phyloP scores from a whole-genome alignment of 1,140 invertebrate genomes.

The Drosophila guanche region DNA sequence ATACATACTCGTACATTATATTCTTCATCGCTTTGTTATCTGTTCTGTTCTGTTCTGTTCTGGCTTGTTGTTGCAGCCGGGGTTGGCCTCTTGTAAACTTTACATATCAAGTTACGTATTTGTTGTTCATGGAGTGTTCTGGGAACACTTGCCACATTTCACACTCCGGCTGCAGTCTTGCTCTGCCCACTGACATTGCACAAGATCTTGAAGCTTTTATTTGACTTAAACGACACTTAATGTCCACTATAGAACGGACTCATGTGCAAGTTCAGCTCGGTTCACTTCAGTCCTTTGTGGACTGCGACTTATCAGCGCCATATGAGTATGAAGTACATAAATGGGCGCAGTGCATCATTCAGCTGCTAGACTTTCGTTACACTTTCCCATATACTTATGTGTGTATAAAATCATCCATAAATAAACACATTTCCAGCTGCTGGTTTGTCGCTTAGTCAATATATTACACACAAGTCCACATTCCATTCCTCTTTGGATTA shows the following conservation, averaged over 20 bases:
- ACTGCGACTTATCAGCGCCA: slow-evolving; percentile 22
- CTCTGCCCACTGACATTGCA: slow-evolving; percentile 38
- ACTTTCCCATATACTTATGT: not conserved
- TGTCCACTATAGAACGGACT: slow-evolving; percentile 21
- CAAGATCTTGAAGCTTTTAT: slow-evolving; percentile 49
- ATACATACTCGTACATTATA: not conserved
- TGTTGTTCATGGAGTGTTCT: slow-evolving; percentile 45
- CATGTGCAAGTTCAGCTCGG: slow-evolving; percentile 38
- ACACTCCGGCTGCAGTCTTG: slow-evolving; percentile 14
- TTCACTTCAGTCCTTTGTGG: slow-evolving; percentile 31
- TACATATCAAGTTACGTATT: slow-evolving; percentile 72
- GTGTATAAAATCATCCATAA: slow-evolving; percentile 8
- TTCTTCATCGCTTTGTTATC: slow-evolving; percentile 61
- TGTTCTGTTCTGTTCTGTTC: slow-evolving; percentile 6
- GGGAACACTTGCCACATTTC: slow-evolving; percentile 73
- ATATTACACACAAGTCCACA: not conserved
- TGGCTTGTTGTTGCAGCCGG: slow-evolving; percentile 12
- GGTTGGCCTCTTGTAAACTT: slow-evolving; percentile 74
- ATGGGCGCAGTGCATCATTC: slow-evolving; percentile 22
- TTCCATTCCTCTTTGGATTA: too few species aligned
- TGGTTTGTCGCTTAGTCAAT: slow-evolving; percentile 9
- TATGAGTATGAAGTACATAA: slow-evolving; percentile 5
- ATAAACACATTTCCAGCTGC: slow-evolving; percentile 20
- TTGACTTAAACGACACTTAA: slow-evolving; percentile 38
- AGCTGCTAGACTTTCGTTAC: not conserved